phyloP scores from a whole-genome alignment of 2,888 invertebrate species.

The Theodoxus fluviatilis region DNA sequence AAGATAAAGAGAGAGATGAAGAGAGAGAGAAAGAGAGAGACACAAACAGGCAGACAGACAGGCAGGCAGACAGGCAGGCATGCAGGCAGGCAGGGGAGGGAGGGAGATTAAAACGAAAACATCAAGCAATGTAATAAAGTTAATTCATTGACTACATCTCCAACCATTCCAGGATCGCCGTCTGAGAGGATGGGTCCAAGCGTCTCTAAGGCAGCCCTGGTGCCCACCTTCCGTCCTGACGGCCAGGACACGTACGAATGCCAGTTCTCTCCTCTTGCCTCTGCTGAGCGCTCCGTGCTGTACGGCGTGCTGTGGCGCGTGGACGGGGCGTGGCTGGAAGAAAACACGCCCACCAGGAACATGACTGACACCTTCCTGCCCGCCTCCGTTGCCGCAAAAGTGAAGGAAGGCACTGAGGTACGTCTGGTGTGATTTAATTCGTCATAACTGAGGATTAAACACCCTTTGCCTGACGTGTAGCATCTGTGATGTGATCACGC shows the following conservation, averaged over 20 bases:
- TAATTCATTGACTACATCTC: too few relatives aligned
- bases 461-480: not conserved
- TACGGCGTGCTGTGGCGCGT: conserved; percentile 40
- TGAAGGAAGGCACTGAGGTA: conserved; percentile 38
- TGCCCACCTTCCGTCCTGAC: conserved; percentile 33
- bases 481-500: too few relatives aligned
- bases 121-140: too few relatives aligned
- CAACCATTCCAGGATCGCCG: too few relatives aligned
- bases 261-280: conserved; percentile 24
- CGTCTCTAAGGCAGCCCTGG: conserved; percentile 28
- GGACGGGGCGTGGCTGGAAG: conserved; percentile 34
- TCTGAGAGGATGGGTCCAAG: too few relatives aligned
- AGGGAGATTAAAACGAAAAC: too few relatives aligned
- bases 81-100: too few relatives aligned
- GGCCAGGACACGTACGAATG: conserved; percentile 38
- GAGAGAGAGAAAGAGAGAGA: too few relatives aligned
- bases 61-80: too few relatives aligned
- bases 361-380: conserved; percentile 27
- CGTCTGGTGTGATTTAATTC: conserved; percentile 16
- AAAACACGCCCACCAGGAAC: conserved; percentile 17
- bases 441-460: not conserved
- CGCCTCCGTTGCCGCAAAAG: conserved; percentile 24
- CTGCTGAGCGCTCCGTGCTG: conserved; percentile 11
- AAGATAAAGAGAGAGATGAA: too few relatives aligned
- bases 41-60: too few relatives aligned